A percentile compares a stretch with the other conserved stretches of the same genome.
Conservation (phyloP, 2,888 invertebrate species). For the Drepanosiphum platanoidis region DNA sequence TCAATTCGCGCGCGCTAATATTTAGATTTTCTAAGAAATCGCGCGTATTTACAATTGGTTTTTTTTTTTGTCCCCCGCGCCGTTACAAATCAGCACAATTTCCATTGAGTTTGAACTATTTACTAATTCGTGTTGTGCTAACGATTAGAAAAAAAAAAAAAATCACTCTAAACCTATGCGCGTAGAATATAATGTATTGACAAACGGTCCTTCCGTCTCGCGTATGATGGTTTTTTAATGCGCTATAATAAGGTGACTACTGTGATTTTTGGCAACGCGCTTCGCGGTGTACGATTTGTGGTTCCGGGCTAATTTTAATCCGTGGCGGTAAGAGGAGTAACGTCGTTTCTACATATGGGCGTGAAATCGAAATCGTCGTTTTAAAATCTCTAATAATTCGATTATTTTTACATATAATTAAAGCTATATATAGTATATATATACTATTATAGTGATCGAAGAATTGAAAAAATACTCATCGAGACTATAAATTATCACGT, state of each 20-base stretch:
- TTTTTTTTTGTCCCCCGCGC: too few species aligned
- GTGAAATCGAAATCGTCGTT: not conserved
- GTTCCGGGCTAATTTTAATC: not conserved
- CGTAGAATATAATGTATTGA: not conserved
- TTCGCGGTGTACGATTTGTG: not conserved
- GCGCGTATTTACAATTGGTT: not conserved
- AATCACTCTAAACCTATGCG: not conserved
- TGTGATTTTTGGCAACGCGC: constrained; percentile 37
- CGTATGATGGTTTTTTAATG: not conserved
- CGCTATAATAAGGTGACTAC: not conserved
- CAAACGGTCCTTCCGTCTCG: too few species aligned
- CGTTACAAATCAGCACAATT: constrained; percentile 3
- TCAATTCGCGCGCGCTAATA: not conserved
- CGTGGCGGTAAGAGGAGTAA: not conserved
- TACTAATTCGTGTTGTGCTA: not conserved
- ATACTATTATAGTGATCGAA: too few species aligned
- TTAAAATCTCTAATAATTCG: too few species aligned
- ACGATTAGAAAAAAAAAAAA: not conserved
- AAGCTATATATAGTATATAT: too few species aligned
- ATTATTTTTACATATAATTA: too few species aligned
- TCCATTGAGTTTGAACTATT: not conserved
- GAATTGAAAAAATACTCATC: too few species aligned
- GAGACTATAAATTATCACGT: too few species aligned
- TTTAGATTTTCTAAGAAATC: constrained; percentile 15
- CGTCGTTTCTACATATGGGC: not conserved